phyloP scores from a whole-genome alignment of 2,113 vertebrate genomes.

The Myrmophylax atrothorax region DNA sequence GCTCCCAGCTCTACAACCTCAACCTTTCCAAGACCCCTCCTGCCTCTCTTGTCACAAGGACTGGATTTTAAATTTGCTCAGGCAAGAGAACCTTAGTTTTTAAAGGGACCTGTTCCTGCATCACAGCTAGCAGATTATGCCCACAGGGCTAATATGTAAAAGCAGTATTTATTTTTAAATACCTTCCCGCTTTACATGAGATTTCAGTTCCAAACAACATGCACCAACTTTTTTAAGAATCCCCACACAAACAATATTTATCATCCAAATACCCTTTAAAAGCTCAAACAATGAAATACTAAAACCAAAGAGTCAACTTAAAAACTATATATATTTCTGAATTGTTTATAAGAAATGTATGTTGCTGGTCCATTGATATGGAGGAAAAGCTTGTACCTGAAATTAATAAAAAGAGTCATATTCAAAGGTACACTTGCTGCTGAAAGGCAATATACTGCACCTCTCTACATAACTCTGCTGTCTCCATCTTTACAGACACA shows the following conservation, averaged over 20 bases:
- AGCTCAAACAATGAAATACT: not conserved
- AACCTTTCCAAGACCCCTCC: not conserved
- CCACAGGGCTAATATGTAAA: slow-evolving; percentile 14
- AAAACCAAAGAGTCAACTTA: not conserved
- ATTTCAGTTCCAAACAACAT: not conserved
- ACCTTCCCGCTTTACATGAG: not conserved
- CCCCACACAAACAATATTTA: not conserved
- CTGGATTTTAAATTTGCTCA: not conserved
- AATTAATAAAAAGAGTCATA: not conserved
- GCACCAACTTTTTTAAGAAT: not conserved
- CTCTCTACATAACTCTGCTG: not conserved
- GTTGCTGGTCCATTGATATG: not conserved
- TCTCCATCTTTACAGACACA: not conserved
- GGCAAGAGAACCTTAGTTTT: not conserved
- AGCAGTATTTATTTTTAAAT: slow-evolving; percentile 49
- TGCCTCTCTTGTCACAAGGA: not conserved
- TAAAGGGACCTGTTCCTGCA: not conserved
- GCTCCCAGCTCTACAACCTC: not conserved
- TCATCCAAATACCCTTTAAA: slow-evolving; percentile 27
- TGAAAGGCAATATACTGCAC: slow-evolving; percentile 1
- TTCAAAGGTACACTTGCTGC: not conserved
- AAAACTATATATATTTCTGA: slow-evolving; percentile 4
- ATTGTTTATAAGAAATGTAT: not conserved
- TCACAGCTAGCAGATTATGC: not conserved
- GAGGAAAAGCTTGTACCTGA: slow-evolving; percentile 27